A percentile compares a stretch with the other conserved stretches of the same genome.
Conservation (phyloP, 2,797 vertebrate genomes). For the Scyliorhinus canicula region DNA sequence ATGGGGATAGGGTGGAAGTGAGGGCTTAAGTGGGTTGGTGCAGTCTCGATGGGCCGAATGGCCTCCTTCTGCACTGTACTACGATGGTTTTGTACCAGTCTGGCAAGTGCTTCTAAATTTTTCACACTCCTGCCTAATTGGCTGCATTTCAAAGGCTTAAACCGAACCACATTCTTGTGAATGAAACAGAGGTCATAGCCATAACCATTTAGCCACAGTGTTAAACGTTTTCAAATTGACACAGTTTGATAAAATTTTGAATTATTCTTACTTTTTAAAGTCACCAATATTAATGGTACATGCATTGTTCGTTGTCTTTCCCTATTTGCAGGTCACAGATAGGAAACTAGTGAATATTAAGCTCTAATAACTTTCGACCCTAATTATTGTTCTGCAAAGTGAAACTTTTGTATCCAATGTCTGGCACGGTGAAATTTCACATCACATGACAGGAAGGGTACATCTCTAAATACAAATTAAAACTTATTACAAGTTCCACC, state of each 20-base stretch:
- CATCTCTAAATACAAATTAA: neutral
- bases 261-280: neutral
- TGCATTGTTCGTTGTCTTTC: neutral
- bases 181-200: neutral
- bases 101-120: neutral
- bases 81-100: neutral
- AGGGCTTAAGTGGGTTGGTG: no score
- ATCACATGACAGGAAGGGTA: neutral
- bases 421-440: neutral
- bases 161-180: neutral
- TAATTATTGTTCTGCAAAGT: neutral
- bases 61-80: no score
- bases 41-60: no score
- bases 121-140: neutral
- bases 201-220: neutral
- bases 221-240: neutral
- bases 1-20: no score
- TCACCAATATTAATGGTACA: neutral
- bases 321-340: neutral
- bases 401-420: neutral
- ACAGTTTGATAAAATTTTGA: neutral
- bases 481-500: neutral
- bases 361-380: neutral
- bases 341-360: neutral
- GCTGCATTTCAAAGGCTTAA: no score